phyloP scores from a whole-genome alignment of 2,797 vertebrate genomes.

The Vireo griseus region DNA sequence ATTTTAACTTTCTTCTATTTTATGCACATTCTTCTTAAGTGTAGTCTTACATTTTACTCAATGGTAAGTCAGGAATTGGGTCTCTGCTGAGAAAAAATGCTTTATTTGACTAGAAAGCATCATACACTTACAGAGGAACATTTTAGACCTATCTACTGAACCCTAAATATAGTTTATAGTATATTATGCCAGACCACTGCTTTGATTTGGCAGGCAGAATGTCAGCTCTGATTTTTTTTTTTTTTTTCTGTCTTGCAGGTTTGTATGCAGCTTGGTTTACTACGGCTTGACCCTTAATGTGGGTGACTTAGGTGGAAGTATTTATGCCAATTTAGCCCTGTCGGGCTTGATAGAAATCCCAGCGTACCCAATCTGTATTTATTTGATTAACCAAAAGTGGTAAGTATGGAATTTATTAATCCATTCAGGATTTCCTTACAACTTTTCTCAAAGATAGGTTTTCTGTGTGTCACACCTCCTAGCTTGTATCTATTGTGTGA shows the following conservation, averaged over 20 bases:
- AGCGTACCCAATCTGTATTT: slow-evolving; percentile 79
- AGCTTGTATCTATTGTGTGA: not conserved
- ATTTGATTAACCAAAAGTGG: slow-evolving; percentile 79
- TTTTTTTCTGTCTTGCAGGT: slow-evolving; percentile 60
- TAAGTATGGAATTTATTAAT: slow-evolving; percentile 46
- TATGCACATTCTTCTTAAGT: not conserved
- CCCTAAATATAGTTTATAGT: not conserved
- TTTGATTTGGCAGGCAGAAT: not conserved
- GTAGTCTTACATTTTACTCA: not conserved
- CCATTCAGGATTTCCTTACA: not conserved
- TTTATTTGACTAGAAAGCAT: not conserved
- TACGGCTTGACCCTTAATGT: slow-evolving; percentile 80
- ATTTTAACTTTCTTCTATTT: not conserved
- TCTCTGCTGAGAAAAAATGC: not conserved
- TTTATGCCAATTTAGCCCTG: slow-evolving; percentile 79
- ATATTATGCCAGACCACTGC: not conserved
- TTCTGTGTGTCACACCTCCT: not conserved
- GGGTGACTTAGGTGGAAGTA: slow-evolving; percentile 76
- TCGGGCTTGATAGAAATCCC: slow-evolving; percentile 81
- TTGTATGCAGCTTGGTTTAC: slow-evolving; percentile 83
- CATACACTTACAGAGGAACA: not conserved
- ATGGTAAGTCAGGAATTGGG: not conserved
- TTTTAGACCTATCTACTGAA: not conserved
- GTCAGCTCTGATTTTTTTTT: not conserved
- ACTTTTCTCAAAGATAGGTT: not conserved